Percentiles rank a stretch among this genome's conserved stretches.
These are phyloP conservation scores for Acleris laterana DNA, from an alignment of 2,888 invertebrate genomes.

Conservation along the genomic window DNA sequence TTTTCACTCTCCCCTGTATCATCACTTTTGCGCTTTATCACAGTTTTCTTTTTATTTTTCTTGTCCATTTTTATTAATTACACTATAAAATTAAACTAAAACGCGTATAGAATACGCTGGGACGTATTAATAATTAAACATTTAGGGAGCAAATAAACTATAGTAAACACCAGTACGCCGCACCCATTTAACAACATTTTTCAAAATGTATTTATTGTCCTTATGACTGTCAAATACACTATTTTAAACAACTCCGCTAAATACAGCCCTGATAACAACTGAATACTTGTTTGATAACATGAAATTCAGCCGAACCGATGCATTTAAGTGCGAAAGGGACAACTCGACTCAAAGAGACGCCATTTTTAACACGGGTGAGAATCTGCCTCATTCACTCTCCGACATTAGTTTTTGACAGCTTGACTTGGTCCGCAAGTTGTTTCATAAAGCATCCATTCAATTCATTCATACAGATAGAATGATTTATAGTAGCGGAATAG, in stretches of 20 bases:
- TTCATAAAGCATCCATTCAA: no score
- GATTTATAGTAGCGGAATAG: no score
- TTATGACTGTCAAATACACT: constrained; percentile 29
- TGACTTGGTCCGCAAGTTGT: no score
- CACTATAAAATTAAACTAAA: constrained; percentile 47
- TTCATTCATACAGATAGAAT: no score
- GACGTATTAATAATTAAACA: constrained; percentile 43
- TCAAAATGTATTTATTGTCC: constrained; percentile 19
- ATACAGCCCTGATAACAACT: constrained; percentile 44
- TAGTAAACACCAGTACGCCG: constrained; percentile 53
- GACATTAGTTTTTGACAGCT: no score
- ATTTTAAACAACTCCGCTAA: constrained; percentile 36
- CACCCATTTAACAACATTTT: constrained; percentile 61
- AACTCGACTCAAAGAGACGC: constrained; percentile 72
- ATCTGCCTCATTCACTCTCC: no score
- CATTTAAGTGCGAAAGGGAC: constrained; percentile 71
- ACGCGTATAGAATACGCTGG: constrained; percentile 45
- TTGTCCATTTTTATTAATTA: constrained; percentile 78
- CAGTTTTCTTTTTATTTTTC: constrained; percentile 80
- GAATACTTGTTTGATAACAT: constrained; percentile 50
- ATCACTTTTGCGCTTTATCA: constrained; percentile 78
- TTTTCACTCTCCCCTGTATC: constrained; percentile 71
- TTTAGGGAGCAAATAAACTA: constrained; percentile 39
- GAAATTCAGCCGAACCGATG: constrained; percentile 47
- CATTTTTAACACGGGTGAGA: no score